Evolutionary conservation across 2,888 invertebrate genomes (phyloP).

Genomic region (Agrotis puta): DNA sequence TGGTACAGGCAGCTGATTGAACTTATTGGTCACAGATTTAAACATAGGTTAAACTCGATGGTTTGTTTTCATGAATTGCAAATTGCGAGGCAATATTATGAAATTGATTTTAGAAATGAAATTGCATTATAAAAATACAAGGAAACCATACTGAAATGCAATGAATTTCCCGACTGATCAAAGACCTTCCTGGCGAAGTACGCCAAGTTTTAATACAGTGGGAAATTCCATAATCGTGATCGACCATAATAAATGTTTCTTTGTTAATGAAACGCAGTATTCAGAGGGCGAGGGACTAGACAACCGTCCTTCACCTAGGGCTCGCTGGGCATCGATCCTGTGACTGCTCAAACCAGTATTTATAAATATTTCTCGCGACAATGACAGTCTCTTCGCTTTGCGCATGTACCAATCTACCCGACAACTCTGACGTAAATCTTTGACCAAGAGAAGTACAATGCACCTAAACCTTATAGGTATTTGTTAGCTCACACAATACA

Average conservation of each 20-base stretch:
- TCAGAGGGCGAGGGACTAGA: conserved; percentile 81
- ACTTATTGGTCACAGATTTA: conserved; percentile 69
- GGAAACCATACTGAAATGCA: background rate
- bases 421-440: conserved; percentile 49
- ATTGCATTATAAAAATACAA: too few relatives aligned
- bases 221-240: background rate
- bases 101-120: background rate
- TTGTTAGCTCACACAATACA: conserved; percentile 69
- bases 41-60: conserved; percentile 32
- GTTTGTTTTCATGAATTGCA: conserved; percentile 8
- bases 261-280: conserved; percentile 73
- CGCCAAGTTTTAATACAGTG: background rate
- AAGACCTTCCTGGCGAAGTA: too few relatives aligned
- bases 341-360: conserved; percentile 84
- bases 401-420: conserved; percentile 35
- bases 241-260: conserved; percentile 37
- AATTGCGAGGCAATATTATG: background rate
- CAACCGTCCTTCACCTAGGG: conserved; percentile 88
- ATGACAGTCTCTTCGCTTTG: conserved; percentile 72
- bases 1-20: conserved; percentile 87
- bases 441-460: conserved; percentile 73
- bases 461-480: conserved; percentile 67
- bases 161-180: too few relatives aligned
- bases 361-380: conserved; percentile 81
- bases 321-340: conserved; percentile 86